Evolutionary conservation across 2,888 invertebrate genomes (phyloP), one percentile per base, ranked within the genome.

Genomic region (Panzeria rudis): DNA sequence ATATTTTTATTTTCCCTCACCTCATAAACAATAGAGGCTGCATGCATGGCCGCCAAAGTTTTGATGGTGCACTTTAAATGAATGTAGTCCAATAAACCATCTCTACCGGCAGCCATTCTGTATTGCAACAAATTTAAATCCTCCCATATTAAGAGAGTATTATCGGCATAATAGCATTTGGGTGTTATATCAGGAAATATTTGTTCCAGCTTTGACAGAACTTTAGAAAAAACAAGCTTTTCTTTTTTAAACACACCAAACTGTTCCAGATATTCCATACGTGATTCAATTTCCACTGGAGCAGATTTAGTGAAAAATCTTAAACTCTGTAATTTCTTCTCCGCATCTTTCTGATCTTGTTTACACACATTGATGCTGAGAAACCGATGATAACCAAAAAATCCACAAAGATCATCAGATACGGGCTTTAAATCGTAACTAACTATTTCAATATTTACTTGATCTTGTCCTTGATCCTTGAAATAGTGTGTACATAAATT

Each of bases 231-330:
- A 54, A 94, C 92, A 0, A 87, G 87, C 2, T 92, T 91, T 88
- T 94, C 94, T 56, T 94, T 93, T 38, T 91, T 89, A 84, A 94
- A 94, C 0, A 93, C 93, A 0, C 93, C 93, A 77, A 93, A 92
- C 32, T 92, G 89, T 52, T 92, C 90, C 0, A 94, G 87, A 86
- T 94, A 94, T 13, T 92, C 93, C 87, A 93, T 93, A 88, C 94
- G 94, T 0, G 91, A 87, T 15, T 91, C 89, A 61, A 94, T 92
- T 15, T 93, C 93, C 73, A 91, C 91, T 0, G 95, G 95, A 75
- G 94, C 91, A 11, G 93, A 93, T 90, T 95, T 95, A 0, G 95
- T 91, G 88, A 95, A 95, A 82, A 94, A 94, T 3, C 87, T 86
- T 29, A 91, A 23, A 89, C 89, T 66, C 76, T 79, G 23, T 11